Evolutionary conservation across 2,888 invertebrate genomes (phyloP).

Genomic region (Piscicola geometra): DNA sequence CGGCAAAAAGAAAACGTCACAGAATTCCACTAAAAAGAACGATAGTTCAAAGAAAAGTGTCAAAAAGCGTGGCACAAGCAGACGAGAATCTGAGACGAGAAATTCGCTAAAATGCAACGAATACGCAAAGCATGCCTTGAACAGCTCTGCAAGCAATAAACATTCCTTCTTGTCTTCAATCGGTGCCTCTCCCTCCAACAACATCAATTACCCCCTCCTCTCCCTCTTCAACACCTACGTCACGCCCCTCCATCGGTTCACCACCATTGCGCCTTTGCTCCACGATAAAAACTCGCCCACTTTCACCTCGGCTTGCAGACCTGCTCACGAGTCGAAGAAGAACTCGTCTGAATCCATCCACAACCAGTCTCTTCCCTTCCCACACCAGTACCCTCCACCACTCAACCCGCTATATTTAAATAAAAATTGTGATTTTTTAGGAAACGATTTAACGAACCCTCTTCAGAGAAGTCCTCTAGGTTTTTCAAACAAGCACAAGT

Average conservation of each 20-base stretch:
- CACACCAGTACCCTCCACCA: slow-evolving; percentile 29
- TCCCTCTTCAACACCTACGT: slow-evolving; percentile 31
- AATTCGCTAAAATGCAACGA: slow-evolving; percentile 9
- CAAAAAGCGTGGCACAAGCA: not conserved
- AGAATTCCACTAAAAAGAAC: slow-evolving; percentile 11
- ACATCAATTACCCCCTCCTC: slow-evolving; percentile 31
- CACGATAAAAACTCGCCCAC: not conserved
- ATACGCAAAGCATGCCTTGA: slow-evolving; percentile 5
- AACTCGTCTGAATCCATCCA: not conserved
- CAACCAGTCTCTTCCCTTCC: not conserved
- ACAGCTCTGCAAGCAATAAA: slow-evolving; percentile 9
- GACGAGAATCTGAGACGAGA: not conserved
- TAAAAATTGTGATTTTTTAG: not conserved
- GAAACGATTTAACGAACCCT: not conserved
- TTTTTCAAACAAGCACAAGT: not conserved
- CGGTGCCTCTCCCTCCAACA: not conserved
- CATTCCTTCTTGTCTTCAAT: slow-evolving; percentile 8
- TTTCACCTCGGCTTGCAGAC: not conserved
- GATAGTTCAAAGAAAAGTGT: not conserved
- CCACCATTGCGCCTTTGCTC: not conserved
- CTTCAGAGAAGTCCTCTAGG: no score
- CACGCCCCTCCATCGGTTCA: slow-evolving; percentile 25
- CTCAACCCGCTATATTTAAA: not conserved
- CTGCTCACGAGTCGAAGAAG: not conserved
- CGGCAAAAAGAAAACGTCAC: not conserved